phyloP scores from a whole-genome alignment of 2,888 invertebrate species.

The Dasypolia templi region DNA sequence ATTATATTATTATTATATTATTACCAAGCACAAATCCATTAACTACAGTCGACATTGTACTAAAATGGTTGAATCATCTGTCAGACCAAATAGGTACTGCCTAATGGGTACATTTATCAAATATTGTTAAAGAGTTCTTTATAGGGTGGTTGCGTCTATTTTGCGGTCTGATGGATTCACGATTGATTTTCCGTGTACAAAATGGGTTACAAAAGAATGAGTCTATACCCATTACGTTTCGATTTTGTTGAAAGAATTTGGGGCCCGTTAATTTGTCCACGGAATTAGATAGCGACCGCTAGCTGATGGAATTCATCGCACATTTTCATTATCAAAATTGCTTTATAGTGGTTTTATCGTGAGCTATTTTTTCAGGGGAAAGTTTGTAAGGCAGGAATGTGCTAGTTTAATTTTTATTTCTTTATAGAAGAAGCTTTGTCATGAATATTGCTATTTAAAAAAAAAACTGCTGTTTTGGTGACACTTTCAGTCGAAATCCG shows the following conservation, averaged over 20 bases:
- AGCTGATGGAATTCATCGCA: slow-evolving; percentile 67
- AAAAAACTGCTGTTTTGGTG: background rate
- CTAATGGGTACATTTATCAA: slow-evolving; percentile 63
- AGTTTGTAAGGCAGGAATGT: background rate
- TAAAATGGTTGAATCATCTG: slow-evolving; percentile 56
- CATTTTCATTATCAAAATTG: slow-evolving; percentile 47
- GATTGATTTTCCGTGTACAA: slow-evolving; percentile 56
- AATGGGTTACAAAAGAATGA: slow-evolving; percentile 63
- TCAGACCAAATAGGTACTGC: slow-evolving; percentile 52
- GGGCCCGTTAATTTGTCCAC: slow-evolving; percentile 60
- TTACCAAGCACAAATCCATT: slow-evolving; percentile 22
- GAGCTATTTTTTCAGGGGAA: background rate
- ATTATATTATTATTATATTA: too few relatives aligned
- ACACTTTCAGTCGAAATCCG: background rate
- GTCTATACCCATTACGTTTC: slow-evolving; percentile 62
- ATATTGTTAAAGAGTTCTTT: slow-evolving; percentile 61
- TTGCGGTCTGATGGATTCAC: slow-evolving; percentile 60
- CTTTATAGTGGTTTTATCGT: slow-evolving; percentile 1
- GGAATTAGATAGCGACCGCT: slow-evolving; percentile 71
- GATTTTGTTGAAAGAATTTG: slow-evolving; percentile 67
- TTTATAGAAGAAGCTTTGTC: background rate
- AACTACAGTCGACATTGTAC: slow-evolving; percentile 27
- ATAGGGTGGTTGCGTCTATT: slow-evolving; percentile 56
- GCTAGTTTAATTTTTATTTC: background rate
- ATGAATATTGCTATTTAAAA: background rate